Conservation (phyloP, 2,888 invertebrate genomes). For the Lypha dubia region DNA sequence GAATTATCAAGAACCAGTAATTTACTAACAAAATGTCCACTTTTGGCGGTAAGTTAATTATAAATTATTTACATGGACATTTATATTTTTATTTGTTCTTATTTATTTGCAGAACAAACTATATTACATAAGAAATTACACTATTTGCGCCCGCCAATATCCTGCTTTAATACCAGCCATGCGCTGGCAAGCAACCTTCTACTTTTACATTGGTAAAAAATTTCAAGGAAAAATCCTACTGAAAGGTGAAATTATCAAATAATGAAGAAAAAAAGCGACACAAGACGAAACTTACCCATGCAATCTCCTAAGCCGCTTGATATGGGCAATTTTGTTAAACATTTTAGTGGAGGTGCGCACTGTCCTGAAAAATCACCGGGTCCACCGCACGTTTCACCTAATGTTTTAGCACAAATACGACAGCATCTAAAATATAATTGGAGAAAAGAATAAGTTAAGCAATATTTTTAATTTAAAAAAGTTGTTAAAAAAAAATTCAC, state of each 20-base stretch:
- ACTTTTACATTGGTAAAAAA: neutral
- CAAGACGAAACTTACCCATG: conserved; percentile 83
- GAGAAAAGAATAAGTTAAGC: too few species aligned
- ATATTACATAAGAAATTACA: conserved; percentile 72
- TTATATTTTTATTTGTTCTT: neutral
- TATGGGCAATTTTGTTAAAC: conserved; percentile 83
- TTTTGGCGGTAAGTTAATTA: conserved; percentile 69
- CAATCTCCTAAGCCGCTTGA: conserved; percentile 82
- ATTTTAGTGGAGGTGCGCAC: conserved; percentile 91
- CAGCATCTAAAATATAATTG: conserved; percentile 91
- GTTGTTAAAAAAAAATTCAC: too few species aligned
- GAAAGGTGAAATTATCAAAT: neutral
- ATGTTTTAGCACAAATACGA: conserved; percentile 93
- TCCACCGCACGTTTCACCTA: conserved; percentile 94
- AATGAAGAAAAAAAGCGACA: too few species aligned
- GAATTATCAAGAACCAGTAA: conserved; percentile 61
- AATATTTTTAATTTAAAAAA: too few species aligned
- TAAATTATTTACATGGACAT: neutral
- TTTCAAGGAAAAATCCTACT: neutral
- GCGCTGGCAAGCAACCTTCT: neutral
- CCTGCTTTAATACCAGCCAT: conserved; percentile 60
- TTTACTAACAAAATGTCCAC: conserved; percentile 72
- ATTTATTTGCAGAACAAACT: conserved; percentile 8
- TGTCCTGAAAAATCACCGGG: conserved; percentile 92
- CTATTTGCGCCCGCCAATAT: conserved; percentile 64